phyloP scores from a whole-genome alignment of 2,797 vertebrate species.

The Acrossocheilus fasciatus region DNA sequence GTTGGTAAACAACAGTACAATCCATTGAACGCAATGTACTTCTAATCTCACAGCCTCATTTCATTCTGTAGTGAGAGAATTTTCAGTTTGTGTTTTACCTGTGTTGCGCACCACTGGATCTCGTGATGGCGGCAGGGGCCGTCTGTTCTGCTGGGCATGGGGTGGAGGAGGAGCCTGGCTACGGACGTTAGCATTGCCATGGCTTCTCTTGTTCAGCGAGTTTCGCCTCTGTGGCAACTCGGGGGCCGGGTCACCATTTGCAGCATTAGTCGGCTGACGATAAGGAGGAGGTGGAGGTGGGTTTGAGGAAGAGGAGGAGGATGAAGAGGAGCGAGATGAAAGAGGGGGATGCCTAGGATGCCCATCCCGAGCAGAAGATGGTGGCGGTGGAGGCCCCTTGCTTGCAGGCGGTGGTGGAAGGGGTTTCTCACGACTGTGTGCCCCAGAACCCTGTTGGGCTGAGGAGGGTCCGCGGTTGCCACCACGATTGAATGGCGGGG shows the following conservation, averaged over 20 bases:
- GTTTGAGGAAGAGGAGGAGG: constrained; percentile 71
- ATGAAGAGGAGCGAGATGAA: constrained; percentile 78
- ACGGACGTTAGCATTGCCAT: constrained; percentile 74
- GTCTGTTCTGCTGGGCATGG: constrained; percentile 79
- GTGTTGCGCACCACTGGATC: constrained; percentile 89
- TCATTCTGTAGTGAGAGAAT: background rate
- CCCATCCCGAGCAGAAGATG: constrained; percentile 46
- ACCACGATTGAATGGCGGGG: constrained; percentile 78
- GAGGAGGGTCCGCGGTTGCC: constrained; percentile 75
- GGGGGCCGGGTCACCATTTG: constrained; percentile 79
- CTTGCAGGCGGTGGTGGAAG: constrained; percentile 87
- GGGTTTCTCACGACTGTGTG: constrained; percentile 89
- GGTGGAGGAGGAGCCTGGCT: constrained; percentile 84
- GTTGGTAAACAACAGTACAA: too few relatives aligned
- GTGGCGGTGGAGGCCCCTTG: constrained; percentile 75
- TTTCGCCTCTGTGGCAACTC: constrained; percentile 95
- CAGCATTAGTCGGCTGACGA: constrained; percentile 80
- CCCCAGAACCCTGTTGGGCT: constrained; percentile 66
- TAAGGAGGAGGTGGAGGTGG: constrained; percentile 90
- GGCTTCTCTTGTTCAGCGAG: constrained; percentile 89
- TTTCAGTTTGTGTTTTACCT: constrained; percentile 75
- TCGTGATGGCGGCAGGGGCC: constrained; percentile 90
- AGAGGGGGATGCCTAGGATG: constrained; percentile 76
- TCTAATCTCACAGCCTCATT: too few relatives aligned
- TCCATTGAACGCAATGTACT: too few relatives aligned